A percentile compares a stretch with the other conserved stretches of the same genome.
These are phyloP conservation scores for Nebria brevicollis DNA, from an alignment of 2,888 invertebrate genomes.

Conservation along the genomic window DNA sequence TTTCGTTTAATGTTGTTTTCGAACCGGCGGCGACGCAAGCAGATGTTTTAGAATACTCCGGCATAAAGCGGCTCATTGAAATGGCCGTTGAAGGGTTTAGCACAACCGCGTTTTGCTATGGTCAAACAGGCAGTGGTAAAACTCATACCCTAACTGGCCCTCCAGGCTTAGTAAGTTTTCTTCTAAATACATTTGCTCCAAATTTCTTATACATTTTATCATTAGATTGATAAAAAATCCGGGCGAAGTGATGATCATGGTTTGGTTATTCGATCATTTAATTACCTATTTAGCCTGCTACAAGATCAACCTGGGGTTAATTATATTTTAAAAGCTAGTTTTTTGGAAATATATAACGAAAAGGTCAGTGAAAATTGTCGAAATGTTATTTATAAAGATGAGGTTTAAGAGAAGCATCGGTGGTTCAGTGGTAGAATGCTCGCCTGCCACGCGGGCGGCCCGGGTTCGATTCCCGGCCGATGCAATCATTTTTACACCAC, in stretches of 20 bases:
- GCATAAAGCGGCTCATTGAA: conserved; percentile 88
- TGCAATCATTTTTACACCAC: conserved; percentile 25
- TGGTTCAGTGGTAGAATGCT: conserved; percentile 65
- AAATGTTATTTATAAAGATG: not conserved
- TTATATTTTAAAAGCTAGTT: conserved; percentile 90
- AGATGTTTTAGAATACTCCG: conserved; percentile 90
- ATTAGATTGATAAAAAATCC: conserved; percentile 69
- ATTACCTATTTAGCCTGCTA: conserved; percentile 87
- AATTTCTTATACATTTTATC: conserved; percentile 67
- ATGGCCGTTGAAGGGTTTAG: conserved; percentile 96
- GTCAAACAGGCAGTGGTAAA: conserved; percentile 96
- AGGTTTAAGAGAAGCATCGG: conserved; percentile 56
- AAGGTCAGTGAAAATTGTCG: conserved; percentile 72
- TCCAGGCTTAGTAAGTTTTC: conserved; percentile 76
- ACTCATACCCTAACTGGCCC: conserved; percentile 95
- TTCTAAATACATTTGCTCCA: not conserved
- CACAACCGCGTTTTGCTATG: conserved; percentile 95
- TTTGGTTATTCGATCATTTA: conserved; percentile 88
- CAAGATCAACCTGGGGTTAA: conserved; percentile 80
- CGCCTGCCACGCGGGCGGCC: conserved; percentile 65
- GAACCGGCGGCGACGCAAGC: conserved; percentile 88
- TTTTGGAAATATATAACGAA: conserved; percentile 96
- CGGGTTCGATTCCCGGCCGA: conserved; percentile 64
- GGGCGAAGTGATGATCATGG: conserved; percentile 79
- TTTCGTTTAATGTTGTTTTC: conserved; percentile 94